These are phyloP conservation scores for Austrofundulus limnaeus DNA, from an alignment of 2,113 vertebrate species.

Conservation along the genomic window DNA sequence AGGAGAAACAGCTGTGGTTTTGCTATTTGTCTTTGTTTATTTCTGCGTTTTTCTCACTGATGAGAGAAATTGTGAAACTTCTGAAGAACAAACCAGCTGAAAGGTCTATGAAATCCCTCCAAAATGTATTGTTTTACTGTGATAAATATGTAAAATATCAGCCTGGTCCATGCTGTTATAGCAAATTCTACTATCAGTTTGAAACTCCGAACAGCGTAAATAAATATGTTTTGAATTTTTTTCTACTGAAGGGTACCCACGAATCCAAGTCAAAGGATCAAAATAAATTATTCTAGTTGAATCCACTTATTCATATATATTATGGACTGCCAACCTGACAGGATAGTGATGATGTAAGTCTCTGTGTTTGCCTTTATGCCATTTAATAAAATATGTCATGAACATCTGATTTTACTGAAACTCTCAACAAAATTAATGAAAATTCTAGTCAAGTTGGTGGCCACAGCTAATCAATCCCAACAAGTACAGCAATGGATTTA, in stretches of 20 bases:
- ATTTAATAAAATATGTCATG: too few species aligned
- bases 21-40: slow-evolving; percentile 10
- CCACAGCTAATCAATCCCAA: too few species aligned
- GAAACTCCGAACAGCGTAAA: slow-evolving; percentile 24
- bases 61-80: slow-evolving; percentile 9
- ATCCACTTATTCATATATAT: not conserved
- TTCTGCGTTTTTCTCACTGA: slow-evolving; percentile 1
- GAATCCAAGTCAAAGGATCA: not conserved
- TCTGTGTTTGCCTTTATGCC: too few species aligned
- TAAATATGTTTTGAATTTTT: slow-evolving; percentile 3
- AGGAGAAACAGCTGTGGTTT: not conserved
- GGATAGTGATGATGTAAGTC: too few species aligned
- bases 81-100: not conserved
- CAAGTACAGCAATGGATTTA: too few species aligned
- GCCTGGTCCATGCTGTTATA: slow-evolving; percentile 3
- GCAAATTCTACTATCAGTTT: slow-evolving; percentile 26
- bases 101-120: not conserved
- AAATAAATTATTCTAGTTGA: not conserved
- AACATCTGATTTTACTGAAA: too few species aligned
- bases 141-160: slow-evolving; percentile 18
- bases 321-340: too few species aligned
- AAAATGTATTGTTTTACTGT: not conserved
- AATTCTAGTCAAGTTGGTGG: too few species aligned
- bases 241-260: not conserved
- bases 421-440: too few species aligned